Base-by-base conservation (phyloP, 2,888 invertebrate genomes). In the Calameuta filiformis region DNA sequence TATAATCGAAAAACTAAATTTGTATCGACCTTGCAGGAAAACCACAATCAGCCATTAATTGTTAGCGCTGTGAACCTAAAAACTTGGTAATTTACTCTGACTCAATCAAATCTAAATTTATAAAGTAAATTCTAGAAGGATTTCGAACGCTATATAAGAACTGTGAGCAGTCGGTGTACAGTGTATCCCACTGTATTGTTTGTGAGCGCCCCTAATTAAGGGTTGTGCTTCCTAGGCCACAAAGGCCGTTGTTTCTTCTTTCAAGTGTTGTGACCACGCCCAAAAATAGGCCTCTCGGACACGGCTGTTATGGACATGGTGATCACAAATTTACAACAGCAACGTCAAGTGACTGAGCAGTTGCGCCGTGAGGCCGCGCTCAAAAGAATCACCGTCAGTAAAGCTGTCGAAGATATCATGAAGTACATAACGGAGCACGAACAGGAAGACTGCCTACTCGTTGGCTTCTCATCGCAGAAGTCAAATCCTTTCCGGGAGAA, bases 401-500 rank as follows among this genome's bases (percentile, higher is more conserved):
- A 96, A 86, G 98, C 98, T n/a, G 96, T 98, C 79, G 95, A 96
- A 83, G 97, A 98, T 87, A 97, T 98, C 86, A 96, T 98, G 90
- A 97, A 97, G 90, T 98, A 95, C 90, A 96, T 98, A 83, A 94
- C 95, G 73, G 98, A 98, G 87, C 98, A 98, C 89, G 96, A 97
- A 89, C 96, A 97, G 86, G 98, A 98, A 89, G 98, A 98, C 92
- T 98, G 96, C 88, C 94, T 98, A 75, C 94, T 98, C 83, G 97
- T 97, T 83, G 98, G 98, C 68, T 98, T 98, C 92, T 96, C 97
- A 82, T 97, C 96, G 85, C 98, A 98, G 91, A 97, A 98, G 91
- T 97, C 97, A 30, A 98, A 98, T 92, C 98, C 98, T 37, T 98
- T 98, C 93, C 95, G 98, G 84, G 98, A 98, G 92, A 98, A 98